Base-by-base conservation (phyloP, 2,113 vertebrate genomes). In the Oncorhynchus gorbuscha region DNA sequence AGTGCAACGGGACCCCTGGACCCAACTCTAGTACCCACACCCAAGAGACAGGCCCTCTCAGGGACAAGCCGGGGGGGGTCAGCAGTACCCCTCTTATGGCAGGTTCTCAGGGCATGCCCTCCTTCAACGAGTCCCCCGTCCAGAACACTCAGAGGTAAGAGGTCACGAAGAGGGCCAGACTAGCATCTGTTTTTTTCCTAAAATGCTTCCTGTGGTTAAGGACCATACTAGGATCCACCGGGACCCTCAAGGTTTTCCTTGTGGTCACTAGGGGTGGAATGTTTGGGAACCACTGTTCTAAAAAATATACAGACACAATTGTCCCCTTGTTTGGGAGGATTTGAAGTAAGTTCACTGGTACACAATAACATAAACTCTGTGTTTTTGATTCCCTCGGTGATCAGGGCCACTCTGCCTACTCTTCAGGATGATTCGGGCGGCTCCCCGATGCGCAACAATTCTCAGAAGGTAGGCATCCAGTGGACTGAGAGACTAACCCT, bases 111-210 rank as follows among this genome's bases (percentile, higher is more conserved):
- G 89, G 89, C 22, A 91, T 95, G 76, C 94, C 95, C 2, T 94
- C 94, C 74, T 90, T 93, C 82, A 94, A 94, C 14, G 96, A 96
- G 83, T 95, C 97, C 1, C 94, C 96, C 1, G 91, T 96, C n/a
- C 89, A 90, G 75, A 86, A 87, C 48, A 93, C 55, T 83, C 93
- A 93, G 75, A 92, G n/a, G 97, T 98, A 76, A 93, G 92, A 70
- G 14, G n/a, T 14, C 24, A 22, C n/a, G 6, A 58, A 58, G 51
- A 18, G 14, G 51, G 51, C 35, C 35, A 39, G 35, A 51, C 13
- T 4, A 51, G 3, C 16, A 51, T 51, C 49, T 16, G 14, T 16
- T 16, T 14, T 12, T 16, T 51, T 51, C 49, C 49, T 51, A 16
- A 51, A 51, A 16, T 51, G 14, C 11, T 14, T 4, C 3, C 11